phyloP scores from a whole-genome alignment of 2,797 vertebrate species.

The Potorous gilbertii region DNA sequence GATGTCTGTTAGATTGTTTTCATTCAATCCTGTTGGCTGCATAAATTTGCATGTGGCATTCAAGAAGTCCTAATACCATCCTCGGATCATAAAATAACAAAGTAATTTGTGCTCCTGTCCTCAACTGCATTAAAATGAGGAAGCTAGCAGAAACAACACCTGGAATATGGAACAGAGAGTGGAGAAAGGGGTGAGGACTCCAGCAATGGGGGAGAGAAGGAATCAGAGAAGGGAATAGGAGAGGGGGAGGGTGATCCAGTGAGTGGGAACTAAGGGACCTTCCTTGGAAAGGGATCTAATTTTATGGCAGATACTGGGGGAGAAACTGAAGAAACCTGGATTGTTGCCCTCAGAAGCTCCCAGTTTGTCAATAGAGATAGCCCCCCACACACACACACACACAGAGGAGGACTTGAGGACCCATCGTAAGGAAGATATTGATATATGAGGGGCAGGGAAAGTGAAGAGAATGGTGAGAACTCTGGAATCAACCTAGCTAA shows the following conservation, averaged over 20 bases:
- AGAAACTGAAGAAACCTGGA: background rate
- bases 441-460: background rate
- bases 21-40: background rate
- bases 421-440: background rate
- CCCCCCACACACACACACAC: too few species aligned
- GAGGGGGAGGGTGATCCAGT: background rate
- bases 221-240: background rate
- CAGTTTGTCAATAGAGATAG: background rate
- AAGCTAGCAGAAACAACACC: background rate
- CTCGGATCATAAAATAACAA: background rate
- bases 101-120: background rate
- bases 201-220: background rate
- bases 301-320: background rate
- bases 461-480: background rate
- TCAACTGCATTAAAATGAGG: background rate
- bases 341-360: background rate
- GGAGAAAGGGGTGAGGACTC: background rate
- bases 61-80: background rate
- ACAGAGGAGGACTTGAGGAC: background rate
- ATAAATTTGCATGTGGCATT: slow-evolving; percentile 3
- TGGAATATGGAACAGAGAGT: background rate
- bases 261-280: background rate
- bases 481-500: background rate
- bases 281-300: background rate
- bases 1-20: background rate